Percentiles rank a stretch among this genome's conserved stretches.
Conservation (phyloP, 2,797 vertebrate species). For the Myotis pilosus region DNA sequence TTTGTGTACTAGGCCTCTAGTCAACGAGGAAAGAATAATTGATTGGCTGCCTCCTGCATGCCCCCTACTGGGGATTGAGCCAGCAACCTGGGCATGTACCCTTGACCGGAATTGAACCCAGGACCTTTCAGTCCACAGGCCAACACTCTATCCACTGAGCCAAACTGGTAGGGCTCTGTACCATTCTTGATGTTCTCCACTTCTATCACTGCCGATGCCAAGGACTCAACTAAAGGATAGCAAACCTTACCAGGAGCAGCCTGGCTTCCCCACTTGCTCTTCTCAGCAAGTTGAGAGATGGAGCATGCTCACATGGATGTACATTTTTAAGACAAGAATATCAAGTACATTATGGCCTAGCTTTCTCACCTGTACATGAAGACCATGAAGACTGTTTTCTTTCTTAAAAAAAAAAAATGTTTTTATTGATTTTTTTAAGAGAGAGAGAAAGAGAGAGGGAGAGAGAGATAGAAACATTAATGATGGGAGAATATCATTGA, state of each 20-base stretch:
- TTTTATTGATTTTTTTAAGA: background rate
- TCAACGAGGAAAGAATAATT: too few species aligned
- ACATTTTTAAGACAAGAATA: background rate
- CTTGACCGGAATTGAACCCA: too few species aligned
- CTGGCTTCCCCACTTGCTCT: background rate
- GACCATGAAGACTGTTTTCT: background rate
- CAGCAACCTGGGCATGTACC: too few species aligned
- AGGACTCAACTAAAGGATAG: background rate
- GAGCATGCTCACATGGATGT: background rate
- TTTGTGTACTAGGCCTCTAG: too few species aligned
- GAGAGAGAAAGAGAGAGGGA: background rate
- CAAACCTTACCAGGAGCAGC: background rate
- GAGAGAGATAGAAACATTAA: background rate
- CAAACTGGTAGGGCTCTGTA: background rate
- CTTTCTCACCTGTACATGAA: background rate
- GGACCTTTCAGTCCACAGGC: too few species aligned
- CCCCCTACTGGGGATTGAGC: too few species aligned
- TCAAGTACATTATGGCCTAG: background rate
- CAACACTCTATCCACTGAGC: too few species aligned
- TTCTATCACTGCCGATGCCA: fast-evolving
- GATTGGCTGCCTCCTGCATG: too few species aligned
- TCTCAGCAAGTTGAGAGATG: background rate
- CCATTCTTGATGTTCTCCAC: background rate
- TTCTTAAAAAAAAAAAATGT: background rate
- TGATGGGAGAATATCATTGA: background rate